A percentile compares a stretch with the other conserved stretches of the same genome.
Evolutionary conservation across 2,888 invertebrate genomes (phyloP).

Genomic region (Nemapogon koenigi): DNA sequence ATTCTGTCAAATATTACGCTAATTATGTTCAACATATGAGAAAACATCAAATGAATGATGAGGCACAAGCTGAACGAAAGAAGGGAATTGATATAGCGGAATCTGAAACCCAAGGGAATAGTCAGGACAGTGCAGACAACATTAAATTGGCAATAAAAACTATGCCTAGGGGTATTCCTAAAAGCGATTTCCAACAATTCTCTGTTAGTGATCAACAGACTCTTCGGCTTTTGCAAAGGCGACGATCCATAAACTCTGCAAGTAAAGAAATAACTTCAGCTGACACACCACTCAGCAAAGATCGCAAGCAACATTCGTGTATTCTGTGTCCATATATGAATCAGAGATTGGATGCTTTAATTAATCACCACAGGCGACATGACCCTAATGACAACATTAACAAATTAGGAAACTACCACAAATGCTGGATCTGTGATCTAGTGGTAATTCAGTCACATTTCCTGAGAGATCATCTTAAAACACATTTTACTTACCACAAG

Average conservation of each 20-base stretch:
- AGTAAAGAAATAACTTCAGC: slow-evolving; percentile 33
- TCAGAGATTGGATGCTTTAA: slow-evolving; percentile 73
- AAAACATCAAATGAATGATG: slow-evolving; percentile 77
- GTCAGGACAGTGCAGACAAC: slow-evolving; percentile 32
- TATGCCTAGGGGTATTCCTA: slow-evolving; percentile 44
- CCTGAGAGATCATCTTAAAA: slow-evolving; percentile 78
- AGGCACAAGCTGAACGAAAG: slow-evolving; percentile 67
- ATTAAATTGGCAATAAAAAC: slow-evolving; percentile 55
- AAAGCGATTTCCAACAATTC: slow-evolving; percentile 59
- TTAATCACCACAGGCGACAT: slow-evolving; percentile 79
- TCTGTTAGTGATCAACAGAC: slow-evolving; percentile 70
- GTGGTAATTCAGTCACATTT: slow-evolving; percentile 77
- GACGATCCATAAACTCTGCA: slow-evolving; percentile 45
- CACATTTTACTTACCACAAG: slow-evolving; percentile 74
- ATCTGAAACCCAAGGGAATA: slow-evolving; percentile 26
- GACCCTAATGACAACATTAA: slow-evolving; percentile 63
- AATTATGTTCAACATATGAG: slow-evolving; percentile 83
- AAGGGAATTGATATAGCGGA: slow-evolving; percentile 32
- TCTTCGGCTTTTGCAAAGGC: slow-evolving; percentile 62
- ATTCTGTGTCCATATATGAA: slow-evolving; percentile 82
- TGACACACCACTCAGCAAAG: slow-evolving; percentile 56
- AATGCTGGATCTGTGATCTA: slow-evolving; percentile 85
- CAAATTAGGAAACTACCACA: slow-evolving; percentile 64
- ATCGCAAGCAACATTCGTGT: slow-evolving; percentile 72
- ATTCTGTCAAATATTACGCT: slow-evolving; percentile 86